Conservation (phyloP, 2,888 invertebrate genomes). For the Dorcus parallelipipedus region DNA sequence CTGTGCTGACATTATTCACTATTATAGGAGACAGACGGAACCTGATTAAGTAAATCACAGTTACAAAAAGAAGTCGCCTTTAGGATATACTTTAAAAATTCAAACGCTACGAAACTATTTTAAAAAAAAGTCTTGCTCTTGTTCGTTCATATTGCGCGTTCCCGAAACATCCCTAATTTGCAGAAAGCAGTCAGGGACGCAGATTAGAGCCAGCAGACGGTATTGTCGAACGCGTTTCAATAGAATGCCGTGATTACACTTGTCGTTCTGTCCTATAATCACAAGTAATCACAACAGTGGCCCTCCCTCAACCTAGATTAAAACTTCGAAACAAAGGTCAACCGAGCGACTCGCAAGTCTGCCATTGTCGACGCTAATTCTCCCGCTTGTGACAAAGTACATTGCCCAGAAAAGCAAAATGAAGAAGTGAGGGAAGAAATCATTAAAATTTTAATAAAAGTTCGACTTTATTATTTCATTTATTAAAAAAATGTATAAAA, state of each 20-base stretch:
- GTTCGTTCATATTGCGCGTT: slow-evolving; percentile 15
- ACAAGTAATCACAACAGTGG: slow-evolving; percentile 13
- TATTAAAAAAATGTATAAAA: too few relatives aligned
- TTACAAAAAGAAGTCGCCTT: too few relatives aligned
- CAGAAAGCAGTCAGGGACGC: slow-evolving; percentile 20
- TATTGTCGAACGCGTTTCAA: slow-evolving; percentile 32
- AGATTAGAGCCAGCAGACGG: slow-evolving; percentile 29
- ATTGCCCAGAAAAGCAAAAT: background rate
- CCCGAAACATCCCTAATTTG: slow-evolving; percentile 24
- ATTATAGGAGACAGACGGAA: too few relatives aligned
- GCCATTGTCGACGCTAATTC: slow-evolving; percentile 22
- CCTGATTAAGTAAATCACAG: too few relatives aligned
- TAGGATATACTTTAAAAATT: too few relatives aligned
- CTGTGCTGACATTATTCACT: too few relatives aligned
- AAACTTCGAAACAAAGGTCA: slow-evolving; percentile 46
- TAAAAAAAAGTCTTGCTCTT: too few relatives aligned
- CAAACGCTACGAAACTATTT: too few relatives aligned
- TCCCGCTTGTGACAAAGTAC: slow-evolving; percentile 9
- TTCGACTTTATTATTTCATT: too few relatives aligned
- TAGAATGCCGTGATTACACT: slow-evolving; percentile 33
- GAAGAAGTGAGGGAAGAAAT: background rate
- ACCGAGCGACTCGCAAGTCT: slow-evolving; percentile 31
- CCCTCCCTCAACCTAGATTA: slow-evolving; percentile 40
- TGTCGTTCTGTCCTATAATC: slow-evolving; percentile 32
- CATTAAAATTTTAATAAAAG: too few relatives aligned